These are phyloP conservation scores for Tympanoctomys barrerae DNA, from an alignment of 2,797 vertebrate genomes.

Conservation along the genomic window DNA sequence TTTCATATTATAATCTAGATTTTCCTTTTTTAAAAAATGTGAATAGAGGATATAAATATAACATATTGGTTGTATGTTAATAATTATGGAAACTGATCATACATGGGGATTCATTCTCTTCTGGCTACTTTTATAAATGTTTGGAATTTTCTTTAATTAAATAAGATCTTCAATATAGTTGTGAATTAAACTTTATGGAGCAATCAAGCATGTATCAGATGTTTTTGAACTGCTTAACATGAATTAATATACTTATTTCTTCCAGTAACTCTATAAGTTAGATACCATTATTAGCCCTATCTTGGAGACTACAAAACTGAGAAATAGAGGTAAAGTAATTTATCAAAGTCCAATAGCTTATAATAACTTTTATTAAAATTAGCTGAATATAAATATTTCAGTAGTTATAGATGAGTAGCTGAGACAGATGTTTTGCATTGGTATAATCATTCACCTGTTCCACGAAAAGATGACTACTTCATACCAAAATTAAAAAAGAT, in stretches of 20 bases:
- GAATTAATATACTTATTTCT: conserved; percentile 49
- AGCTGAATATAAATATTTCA: background rate
- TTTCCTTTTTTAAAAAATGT: conserved; percentile 33
- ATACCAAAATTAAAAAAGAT: background rate
- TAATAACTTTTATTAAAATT: background rate
- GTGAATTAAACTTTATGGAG: conserved; percentile 1
- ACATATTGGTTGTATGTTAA: background rate
- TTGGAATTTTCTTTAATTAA: conserved; percentile 55
- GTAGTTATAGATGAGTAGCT: background rate
- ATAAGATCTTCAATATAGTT: conserved; percentile 9
- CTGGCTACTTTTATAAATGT: conserved; percentile 3
- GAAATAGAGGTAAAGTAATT: background rate
- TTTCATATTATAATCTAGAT: conserved; percentile 46
- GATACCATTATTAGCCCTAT: conserved; percentile 12
- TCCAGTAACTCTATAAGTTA: background rate
- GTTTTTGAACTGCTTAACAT: conserved; percentile 2
- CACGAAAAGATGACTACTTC: background rate
- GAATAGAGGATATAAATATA: conserved; percentile 6
- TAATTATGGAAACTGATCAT: conserved; percentile 38
- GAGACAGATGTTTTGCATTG: background rate
- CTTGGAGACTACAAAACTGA: conserved; percentile 44
- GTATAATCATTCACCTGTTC: conserved; percentile 8
- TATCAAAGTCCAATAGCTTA: background rate
- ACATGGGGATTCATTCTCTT: background rate
- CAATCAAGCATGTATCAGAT: background rate